Evolutionary conservation across 2,797 vertebrate species (phyloP).

Genomic region (Hyperoplus immaculatus): DNA sequence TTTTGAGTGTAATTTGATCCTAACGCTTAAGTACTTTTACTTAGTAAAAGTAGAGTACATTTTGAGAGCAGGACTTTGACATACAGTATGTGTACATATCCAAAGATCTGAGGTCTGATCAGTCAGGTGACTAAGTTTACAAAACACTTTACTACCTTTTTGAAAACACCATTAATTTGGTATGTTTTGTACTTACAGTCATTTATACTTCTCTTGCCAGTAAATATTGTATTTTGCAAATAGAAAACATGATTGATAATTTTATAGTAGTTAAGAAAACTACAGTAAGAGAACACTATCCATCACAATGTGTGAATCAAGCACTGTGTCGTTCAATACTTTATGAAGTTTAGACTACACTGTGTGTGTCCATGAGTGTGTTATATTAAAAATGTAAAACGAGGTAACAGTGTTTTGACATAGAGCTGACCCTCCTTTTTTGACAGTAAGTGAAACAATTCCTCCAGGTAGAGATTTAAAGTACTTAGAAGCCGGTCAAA

Average conservation of each 20-base stretch:
- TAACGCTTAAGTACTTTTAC: neutral
- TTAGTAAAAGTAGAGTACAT: neutral
- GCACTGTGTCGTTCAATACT: no score
- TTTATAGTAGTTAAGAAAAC: no score
- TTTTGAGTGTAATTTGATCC: neutral
- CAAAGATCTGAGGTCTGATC: neutral
- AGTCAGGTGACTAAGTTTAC: neutral
- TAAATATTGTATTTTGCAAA: slow-evolving; percentile 7
- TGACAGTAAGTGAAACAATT: neutral
- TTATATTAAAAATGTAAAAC: no score
- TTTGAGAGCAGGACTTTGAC: neutral
- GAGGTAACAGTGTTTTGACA: neutral
- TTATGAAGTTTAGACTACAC: no score
- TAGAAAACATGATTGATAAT: neutral
- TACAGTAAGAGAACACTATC: no score
- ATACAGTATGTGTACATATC: neutral
- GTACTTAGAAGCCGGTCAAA: neutral
- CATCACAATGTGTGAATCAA: no score
- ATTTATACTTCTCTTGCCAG: neutral
- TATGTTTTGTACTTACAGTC: neutral
- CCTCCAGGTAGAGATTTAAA: neutral
- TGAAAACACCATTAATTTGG: neutral
- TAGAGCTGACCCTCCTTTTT: slow-evolving; percentile 5
- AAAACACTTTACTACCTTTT: no score
- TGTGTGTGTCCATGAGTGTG: no score